These are phyloP conservation scores for Morinoia aosen DNA, from an alignment of 2,888 invertebrate genomes.

Conservation along the genomic window DNA sequence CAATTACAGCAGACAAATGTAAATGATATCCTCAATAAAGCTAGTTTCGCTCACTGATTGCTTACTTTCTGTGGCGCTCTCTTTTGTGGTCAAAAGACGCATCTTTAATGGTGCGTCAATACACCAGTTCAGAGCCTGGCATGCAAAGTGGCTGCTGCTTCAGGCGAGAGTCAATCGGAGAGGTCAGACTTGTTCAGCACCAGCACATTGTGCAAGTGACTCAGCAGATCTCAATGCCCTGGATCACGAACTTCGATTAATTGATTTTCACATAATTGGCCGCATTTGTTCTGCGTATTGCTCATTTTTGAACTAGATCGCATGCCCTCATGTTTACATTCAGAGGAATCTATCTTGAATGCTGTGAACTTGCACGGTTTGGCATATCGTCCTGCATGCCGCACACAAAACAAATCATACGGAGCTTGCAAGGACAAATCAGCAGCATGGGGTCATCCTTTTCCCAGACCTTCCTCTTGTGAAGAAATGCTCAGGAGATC, in stretches of 20 bases:
- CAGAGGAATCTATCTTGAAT: background rate
- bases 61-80: background rate
- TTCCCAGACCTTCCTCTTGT: background rate
- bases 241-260: background rate
- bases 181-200: background rate
- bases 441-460: background rate
- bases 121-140: background rate
- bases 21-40: background rate
- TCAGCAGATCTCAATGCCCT: background rate
- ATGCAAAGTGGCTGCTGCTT: background rate
- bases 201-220: background rate
- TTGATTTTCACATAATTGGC: background rate
- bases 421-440: background rate
- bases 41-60: background rate
- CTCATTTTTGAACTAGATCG: background rate
- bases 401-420: background rate
- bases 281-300: background rate
- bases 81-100: background rate
- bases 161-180: background rate
- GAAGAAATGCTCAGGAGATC: background rate
- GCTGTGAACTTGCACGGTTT: background rate
- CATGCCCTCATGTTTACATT: background rate
- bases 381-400: background rate
- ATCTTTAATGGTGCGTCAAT: background rate
- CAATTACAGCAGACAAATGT: background rate